Percentiles rank a stretch among this genome's conserved stretches.
These are phyloP conservation scores for Microtus montanus DNA, from an alignment of 2,113 vertebrate genomes.

Conservation along the genomic window DNA sequence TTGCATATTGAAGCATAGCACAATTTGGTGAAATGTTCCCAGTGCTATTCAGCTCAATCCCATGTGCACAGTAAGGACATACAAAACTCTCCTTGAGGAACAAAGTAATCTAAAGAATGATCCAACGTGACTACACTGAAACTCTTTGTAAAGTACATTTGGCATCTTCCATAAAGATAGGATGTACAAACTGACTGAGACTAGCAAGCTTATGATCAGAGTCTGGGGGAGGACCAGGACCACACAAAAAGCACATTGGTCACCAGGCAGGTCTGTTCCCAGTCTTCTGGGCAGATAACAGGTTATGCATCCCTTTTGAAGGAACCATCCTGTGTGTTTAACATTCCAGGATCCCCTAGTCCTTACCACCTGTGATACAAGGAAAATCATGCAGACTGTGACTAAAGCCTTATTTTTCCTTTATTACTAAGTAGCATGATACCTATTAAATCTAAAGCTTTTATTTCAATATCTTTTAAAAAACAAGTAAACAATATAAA, in stretches of 20 bases:
- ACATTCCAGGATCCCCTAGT: not conserved
- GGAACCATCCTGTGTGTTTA: not conserved
- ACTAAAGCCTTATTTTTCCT: not conserved
- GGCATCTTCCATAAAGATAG: not conserved
- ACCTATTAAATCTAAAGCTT: not conserved
- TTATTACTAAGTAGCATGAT: conserved; percentile 6
- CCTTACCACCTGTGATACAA: not conserved
- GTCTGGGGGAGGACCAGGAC: not conserved
- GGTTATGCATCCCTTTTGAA: not conserved
- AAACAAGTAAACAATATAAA: not conserved
- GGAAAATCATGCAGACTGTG: not conserved
- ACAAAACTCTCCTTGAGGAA: not conserved
- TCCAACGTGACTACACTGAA: not conserved
- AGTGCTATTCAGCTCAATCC: not conserved
- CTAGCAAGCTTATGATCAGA: not conserved
- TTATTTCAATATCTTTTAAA: conserved; percentile 1
- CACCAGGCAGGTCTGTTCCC: not conserved
- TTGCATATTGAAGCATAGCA: not conserved
- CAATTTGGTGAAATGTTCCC: not conserved
- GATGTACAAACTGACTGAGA: not conserved
- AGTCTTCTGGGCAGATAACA: not conserved
- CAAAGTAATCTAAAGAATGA: not conserved
- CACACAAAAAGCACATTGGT: not conserved
- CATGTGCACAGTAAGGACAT: not conserved
- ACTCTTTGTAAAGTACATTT: not conserved